These are phyloP conservation scores for Eupithecia vulgata DNA, from an alignment of 2,888 invertebrate species.

Conservation along the genomic window DNA sequence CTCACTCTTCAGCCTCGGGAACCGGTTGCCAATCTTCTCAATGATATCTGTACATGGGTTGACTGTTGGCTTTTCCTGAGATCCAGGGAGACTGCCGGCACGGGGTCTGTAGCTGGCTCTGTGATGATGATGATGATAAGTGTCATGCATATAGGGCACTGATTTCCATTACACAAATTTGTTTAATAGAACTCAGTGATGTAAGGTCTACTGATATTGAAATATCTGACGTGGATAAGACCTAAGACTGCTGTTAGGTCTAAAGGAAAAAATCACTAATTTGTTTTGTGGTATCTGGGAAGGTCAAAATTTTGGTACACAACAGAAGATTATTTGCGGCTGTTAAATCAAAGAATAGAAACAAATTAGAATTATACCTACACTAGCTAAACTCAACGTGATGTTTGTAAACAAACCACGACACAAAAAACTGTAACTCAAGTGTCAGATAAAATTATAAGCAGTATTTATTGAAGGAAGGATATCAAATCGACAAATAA, in stretches of 20 bases:
- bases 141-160: neutral
- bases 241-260: neutral
- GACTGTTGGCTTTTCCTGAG: conserved; percentile 54
- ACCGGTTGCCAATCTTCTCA: conserved; percentile 78
- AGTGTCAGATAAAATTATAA: too few species aligned
- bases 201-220: neutral
- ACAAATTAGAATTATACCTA: too few species aligned
- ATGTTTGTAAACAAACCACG: too few species aligned
- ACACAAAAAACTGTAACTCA: too few species aligned
- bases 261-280: neutral
- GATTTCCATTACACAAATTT: neutral
- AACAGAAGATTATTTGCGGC: too few species aligned
- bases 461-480: too few species aligned
- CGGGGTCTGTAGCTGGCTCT: conserved; percentile 65
- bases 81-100: conserved; percentile 69
- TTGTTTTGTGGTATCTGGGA: neutral
- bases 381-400: too few species aligned
- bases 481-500: too few species aligned
- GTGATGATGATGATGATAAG: conserved; percentile 30
- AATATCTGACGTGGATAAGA: neutral
- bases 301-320: too few species aligned
- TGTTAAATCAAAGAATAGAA: too few species aligned
- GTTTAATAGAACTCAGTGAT: neutral
- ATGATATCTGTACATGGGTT: conserved; percentile 71
- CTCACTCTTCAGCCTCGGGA: conserved; percentile 79